These are phyloP conservation scores for Papilio glaucus DNA, from an alignment of 1,140 invertebrate species.

Conservation along the genomic window DNA sequence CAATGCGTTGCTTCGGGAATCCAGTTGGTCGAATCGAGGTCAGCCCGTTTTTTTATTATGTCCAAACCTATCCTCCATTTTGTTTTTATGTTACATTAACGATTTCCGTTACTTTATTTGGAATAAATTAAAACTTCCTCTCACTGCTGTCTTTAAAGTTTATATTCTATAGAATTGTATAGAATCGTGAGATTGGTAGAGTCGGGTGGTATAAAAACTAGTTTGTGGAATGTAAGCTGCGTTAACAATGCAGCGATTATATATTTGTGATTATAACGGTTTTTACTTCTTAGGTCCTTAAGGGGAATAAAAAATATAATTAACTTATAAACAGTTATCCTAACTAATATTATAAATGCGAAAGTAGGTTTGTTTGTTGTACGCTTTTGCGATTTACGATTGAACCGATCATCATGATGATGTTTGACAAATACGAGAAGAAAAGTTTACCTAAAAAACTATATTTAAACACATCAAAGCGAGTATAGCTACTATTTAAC, in stretches of 20 bases:
- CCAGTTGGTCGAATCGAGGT: conserved; percentile 14
- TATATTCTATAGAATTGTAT: not conserved
- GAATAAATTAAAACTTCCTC: conserved; percentile 1
- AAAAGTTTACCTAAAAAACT: too few relatives aligned
- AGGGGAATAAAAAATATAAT: not conserved
- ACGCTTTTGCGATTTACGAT: too few relatives aligned
- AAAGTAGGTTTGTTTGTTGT: too few relatives aligned
- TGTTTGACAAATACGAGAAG: too few relatives aligned
- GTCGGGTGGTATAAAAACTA: not conserved
- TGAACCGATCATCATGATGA: too few relatives aligned
- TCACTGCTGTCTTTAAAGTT: not conserved
- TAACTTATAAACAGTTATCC: not conserved
- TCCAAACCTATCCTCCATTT: conserved; percentile 14
- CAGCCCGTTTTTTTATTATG: not conserved
- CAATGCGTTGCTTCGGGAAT: conserved; percentile 7
- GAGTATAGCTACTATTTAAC: too few relatives aligned
- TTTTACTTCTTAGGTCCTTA: not conserved
- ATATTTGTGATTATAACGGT: not conserved
- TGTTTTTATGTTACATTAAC: conserved; percentile 6
- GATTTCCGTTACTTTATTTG: conserved; percentile 5
- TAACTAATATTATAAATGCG: too few relatives aligned
- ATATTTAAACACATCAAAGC: too few relatives aligned
- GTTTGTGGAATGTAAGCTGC: not conserved
- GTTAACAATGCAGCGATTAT: conserved; percentile 4
- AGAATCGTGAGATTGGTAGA: not conserved